Base-by-base conservation (phyloP, 2,888 invertebrate species). In the Tuta absoluta region DNA sequence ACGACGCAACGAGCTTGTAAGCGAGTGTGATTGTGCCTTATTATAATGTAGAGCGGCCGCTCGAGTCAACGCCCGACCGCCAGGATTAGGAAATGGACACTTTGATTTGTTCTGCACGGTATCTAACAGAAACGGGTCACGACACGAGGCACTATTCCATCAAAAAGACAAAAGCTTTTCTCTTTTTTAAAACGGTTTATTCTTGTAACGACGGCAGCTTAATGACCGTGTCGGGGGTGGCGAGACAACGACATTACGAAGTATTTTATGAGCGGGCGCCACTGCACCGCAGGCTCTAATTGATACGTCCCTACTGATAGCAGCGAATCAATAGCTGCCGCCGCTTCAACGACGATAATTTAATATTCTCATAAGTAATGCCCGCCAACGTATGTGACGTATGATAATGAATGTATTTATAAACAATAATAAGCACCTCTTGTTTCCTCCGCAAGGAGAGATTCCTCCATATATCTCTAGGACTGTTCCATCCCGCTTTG, bases 381-480 rank as follows among this genome's bases (percentile, higher is more conserved):
- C 19, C 33, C 33, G 33, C 33, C 33, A 33, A 33, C 33, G 33
- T 19, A 49, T 11, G 21, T 11, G 19, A 7, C 19, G 7, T 49
- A 5, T 3, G 17, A 19, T 49, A 12, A 49, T 21, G 11, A 21
- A 12, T 21, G 11, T 21, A 49, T 49, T 21, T 21, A 21, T 49
- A 73, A 71, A 84, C 78, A 53, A 23, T 2, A 14, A 53, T 53
- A 53, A 51, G 21, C 51, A 91, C 91, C 91, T 91, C 91, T 11
- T 86, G 86, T 75, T 91, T 91, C 73, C 90, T 85, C 66, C 91
- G 84, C 69, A 91, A 73, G 45, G 91, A 91, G 69, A 91, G 82
- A 71, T 91, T 91, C 71, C 91, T 84, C 91, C 91, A 91, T 76
- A 91, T 88, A 69, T 91, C 91, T 56, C 91, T 83, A 51, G 91